Evolutionary conservation across 2,888 invertebrate genomes (phyloP).

Genomic region (Oscheius sp.): DNA sequence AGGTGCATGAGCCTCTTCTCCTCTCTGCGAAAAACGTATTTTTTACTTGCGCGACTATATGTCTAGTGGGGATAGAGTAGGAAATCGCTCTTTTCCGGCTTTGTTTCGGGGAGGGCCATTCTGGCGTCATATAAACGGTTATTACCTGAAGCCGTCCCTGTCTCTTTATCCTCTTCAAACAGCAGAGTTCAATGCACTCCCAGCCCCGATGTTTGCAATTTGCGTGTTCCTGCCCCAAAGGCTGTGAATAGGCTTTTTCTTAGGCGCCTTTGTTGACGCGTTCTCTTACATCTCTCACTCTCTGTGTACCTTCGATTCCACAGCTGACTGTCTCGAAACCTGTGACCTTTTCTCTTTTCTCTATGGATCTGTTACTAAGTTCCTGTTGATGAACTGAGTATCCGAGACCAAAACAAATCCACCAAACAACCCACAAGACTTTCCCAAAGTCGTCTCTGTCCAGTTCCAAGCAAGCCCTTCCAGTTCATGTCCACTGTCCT

Average conservation of each 20-base stretch:
- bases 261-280: conserved; percentile 18
- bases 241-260: conserved; percentile 16
- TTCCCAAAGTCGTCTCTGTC: too few species aligned
- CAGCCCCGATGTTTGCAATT: conserved; percentile 13
- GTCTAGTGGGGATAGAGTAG: not conserved
- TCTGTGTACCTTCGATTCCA: not conserved
- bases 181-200: not conserved
- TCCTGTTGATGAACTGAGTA: too few species aligned
- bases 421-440: too few species aligned
- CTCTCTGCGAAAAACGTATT: not conserved
- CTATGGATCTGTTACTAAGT: not conserved
- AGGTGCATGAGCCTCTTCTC: not conserved
- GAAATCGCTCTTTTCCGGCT: not conserved
- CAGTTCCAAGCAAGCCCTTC: conserved; percentile 7
- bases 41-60: not conserved
- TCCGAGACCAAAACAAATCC: too few species aligned
- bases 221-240: not conserved
- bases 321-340: not conserved
- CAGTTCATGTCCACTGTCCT: conserved; percentile 25
- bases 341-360: not conserved
- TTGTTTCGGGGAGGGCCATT: not conserved
- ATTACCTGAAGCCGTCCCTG: not conserved
- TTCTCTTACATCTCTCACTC: not conserved
- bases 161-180: not conserved
- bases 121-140: not conserved